Evolutionary conservation across 2,113 vertebrate genomes (phyloP).

Genomic region (Antechinus flavipes): DNA sequence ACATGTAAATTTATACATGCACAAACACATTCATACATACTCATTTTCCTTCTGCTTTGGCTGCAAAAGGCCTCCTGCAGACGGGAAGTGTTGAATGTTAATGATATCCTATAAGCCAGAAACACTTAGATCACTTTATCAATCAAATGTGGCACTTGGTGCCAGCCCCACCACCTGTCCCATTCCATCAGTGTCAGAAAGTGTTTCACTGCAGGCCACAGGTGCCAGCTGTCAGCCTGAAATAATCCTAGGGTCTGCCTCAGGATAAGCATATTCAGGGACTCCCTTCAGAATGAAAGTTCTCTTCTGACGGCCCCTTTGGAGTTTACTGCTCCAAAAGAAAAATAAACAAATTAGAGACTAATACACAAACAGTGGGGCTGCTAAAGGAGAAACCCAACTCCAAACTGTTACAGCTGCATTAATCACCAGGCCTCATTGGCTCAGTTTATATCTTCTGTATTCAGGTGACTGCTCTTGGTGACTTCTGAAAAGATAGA

Average conservation of each 20-base stretch:
- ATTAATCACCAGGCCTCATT: conserved; percentile 45
- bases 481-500: conserved; percentile 38
- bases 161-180: conserved; percentile 90
- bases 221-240: conserved; percentile 85
- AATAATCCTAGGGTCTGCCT: conserved; percentile 82
- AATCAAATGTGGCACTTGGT: conserved; percentile 84
- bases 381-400: conserved; percentile 45
- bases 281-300: conserved; percentile 64
- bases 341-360: conserved; percentile 80
- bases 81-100: conserved; percentile 54
- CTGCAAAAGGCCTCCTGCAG: conserved; percentile 3
- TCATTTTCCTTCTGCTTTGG: background rate
- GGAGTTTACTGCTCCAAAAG: conserved; percentile 65
- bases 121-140: conserved; percentile 83
- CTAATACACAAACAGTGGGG: conserved; percentile 67
- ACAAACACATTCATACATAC: background rate
- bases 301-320: conserved; percentile 69
- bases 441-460: background rate
- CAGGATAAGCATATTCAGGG: conserved; percentile 65
- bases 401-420: background rate
- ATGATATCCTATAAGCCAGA: conserved; percentile 72
- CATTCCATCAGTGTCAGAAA: conserved; percentile 87
- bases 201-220: conserved; percentile 71
- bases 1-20: background rate
- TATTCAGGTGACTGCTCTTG: background rate